Percentiles rank a stretch among this genome's conserved stretches.
Evolutionary conservation across 2,797 vertebrate species (phyloP).

Genomic region (Mus minutoides): DNA sequence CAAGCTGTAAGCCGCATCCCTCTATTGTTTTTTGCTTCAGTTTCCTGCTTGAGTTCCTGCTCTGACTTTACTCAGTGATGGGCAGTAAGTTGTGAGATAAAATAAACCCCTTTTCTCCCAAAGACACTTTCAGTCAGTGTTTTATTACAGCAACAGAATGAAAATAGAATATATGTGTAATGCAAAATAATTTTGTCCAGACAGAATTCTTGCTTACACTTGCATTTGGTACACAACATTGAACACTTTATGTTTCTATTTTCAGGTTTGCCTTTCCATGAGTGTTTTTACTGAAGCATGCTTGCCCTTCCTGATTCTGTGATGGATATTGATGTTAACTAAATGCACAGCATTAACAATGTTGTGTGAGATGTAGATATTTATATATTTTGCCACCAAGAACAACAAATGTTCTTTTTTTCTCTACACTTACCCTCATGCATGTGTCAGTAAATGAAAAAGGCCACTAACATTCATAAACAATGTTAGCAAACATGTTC

Average conservation of each 20-base stretch:
- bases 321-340: not conserved
- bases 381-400: not conserved
- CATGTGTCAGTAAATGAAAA: not conserved
- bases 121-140: not conserved
- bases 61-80: not conserved
- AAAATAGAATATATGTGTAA: not conserved
- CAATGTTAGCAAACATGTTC: not conserved
- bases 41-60: not conserved
- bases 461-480: not conserved
- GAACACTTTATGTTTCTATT: not conserved
- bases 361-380: not conserved
- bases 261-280: not conserved
- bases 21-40: not conserved
- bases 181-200: not conserved
- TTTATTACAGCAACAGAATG: not conserved
- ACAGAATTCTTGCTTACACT: not conserved
- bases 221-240: not conserved
- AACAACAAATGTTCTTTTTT: not conserved
- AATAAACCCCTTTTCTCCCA: not conserved
- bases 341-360: not conserved
- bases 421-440: not conserved
- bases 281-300: slow-evolving; percentile 4
- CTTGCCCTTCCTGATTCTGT: slow-evolving; percentile 12
- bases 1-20: not conserved
- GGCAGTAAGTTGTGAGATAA: not conserved